phyloP scores from a whole-genome alignment of 2,113 vertebrate genomes.

The Gallinago jamesoni region DNA sequence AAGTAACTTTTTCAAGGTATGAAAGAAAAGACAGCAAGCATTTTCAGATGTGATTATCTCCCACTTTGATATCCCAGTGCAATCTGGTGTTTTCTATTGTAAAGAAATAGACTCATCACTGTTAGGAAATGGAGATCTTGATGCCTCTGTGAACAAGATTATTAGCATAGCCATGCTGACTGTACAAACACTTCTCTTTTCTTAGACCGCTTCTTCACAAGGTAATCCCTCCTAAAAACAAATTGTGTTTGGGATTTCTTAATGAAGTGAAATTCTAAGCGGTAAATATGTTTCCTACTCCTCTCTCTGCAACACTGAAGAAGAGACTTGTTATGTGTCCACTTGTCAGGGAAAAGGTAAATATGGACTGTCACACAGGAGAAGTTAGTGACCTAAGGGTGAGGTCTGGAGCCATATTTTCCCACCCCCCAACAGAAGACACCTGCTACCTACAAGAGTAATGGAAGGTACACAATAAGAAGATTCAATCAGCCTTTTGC shows the following conservation, averaged over 20 bases:
- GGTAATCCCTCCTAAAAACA: neutral
- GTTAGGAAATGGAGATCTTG: neutral
- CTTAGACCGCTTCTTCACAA: neutral
- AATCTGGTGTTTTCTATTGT: neutral
- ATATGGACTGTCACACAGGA: neutral
- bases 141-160: neutral
- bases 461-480: neutral
- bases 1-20: neutral
- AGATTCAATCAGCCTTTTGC: neutral
- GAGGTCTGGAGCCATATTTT: neutral
- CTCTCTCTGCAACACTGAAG: neutral
- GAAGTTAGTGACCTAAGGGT: neutral
- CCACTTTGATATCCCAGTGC: neutral
- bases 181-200: neutral
- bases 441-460: neutral
- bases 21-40: neutral
- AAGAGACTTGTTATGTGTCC: neutral
- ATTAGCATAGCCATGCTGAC: neutral
- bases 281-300: neutral
- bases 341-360: neutral
- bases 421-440: neutral
- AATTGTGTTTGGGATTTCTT: neutral
- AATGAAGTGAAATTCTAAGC: neutral
- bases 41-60: conserved; percentile 11
- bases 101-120: neutral